phyloP scores from a whole-genome alignment of 2,113 vertebrate species.

The Tylochromis polylepis region DNA sequence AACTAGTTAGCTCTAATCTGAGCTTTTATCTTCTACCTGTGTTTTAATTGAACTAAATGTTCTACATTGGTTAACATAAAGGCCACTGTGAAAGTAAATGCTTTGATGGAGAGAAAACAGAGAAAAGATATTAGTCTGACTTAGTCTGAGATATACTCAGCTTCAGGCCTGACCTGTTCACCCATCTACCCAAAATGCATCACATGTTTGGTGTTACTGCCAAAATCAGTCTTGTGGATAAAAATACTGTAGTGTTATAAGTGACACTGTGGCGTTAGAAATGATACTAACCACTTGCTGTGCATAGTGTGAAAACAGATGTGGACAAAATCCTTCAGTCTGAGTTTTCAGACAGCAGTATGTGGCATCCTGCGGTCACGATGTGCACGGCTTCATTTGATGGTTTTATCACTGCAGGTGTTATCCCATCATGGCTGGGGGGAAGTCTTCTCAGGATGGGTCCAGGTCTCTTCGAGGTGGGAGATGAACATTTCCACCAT shows the following conservation, averaged over 20 bases:
- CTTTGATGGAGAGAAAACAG: neutral
- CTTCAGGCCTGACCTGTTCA: neutral
- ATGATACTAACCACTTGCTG: neutral
- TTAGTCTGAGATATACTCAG: neutral
- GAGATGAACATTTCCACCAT: constrained; percentile 85
- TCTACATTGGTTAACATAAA: neutral
- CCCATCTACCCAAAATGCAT: neutral
- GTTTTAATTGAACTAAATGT: neutral
- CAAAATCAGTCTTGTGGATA: neutral
- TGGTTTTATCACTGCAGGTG: constrained; percentile 67
- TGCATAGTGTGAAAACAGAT: neutral
- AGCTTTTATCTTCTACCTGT: no score
- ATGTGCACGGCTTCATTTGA: neutral
- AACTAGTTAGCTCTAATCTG: no score
- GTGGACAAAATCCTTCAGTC: neutral
- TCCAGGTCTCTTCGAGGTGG: constrained; percentile 92
- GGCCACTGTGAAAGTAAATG: neutral
- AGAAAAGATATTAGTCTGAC: neutral
- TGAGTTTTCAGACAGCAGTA: neutral
- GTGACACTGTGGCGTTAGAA: neutral
- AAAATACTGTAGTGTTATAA: neutral
- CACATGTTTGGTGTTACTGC: neutral
- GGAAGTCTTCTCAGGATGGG: constrained; percentile 93
- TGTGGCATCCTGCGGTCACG: neutral
- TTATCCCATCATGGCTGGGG: constrained; percentile 84